Base-by-base conservation (phyloP, 2,113 vertebrate genomes). In the Lichenostomus cassidix region DNA sequence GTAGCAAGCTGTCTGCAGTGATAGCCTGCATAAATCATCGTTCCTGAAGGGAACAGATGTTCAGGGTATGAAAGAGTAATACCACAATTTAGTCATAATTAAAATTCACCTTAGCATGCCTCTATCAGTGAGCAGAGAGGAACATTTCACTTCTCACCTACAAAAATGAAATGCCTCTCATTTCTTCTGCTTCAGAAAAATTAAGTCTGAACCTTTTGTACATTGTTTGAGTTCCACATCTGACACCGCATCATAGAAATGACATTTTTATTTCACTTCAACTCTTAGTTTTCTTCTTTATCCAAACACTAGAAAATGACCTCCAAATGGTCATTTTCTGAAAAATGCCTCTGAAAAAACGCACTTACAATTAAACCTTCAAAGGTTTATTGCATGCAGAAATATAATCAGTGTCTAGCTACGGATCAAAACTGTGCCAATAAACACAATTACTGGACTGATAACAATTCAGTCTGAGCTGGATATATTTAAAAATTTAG, bases 31-130 rank as follows among this genome's bases (percentile, higher is more conserved):
- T 99, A 98, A 99, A 99, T 99, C 98, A 99, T 98, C 96, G 91
- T 96, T 98, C 97, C 98, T 99, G 98, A 99, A 99, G 98, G 98
- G 98, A 99, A 98, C 98, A 99, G 98, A 98, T 99, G 98, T 98
- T 98, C 97, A 96, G 98, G 97, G 97, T 98, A 98, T 98, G 98
- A 98, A 98, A 98, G 98, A 98, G 97, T 98, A 98, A 98, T 98
- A 98, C 97, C 97, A 98, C 98, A 98, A 98, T 99, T 99, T 98
- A 98, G 98, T 98, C 98, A 98, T 98, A 98, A 99, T 99, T 99
- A 99, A 99, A 98, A 99, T 98, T 98, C 98, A 98, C 98, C 97
- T 98, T 98, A 98, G 98, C 98, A 96, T 95, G 97, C 97, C 96
- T 98, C 98, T 97, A 97, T 97, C 97, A 97, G 97, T 87, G 97